These are phyloP conservation scores for Hymenochirus boettgeri DNA, from an alignment of 2,113 vertebrate genomes.

Conservation along the genomic window DNA sequence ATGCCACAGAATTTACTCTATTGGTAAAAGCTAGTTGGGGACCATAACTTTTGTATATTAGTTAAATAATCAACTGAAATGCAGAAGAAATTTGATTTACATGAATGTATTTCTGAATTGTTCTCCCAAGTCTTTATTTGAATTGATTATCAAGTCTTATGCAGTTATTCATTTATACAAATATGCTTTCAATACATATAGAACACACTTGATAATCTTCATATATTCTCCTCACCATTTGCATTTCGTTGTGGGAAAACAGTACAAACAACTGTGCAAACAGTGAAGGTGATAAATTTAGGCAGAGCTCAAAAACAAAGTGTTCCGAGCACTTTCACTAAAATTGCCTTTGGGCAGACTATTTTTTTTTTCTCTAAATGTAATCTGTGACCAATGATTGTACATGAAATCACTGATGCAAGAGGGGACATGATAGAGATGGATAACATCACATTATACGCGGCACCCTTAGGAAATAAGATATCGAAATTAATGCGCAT, in stretches of 20 bases:
- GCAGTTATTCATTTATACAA: not conserved
- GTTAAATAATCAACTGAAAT: too few relatives aligned
- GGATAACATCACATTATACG: slow-evolving; percentile 13
- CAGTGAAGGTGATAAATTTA: slow-evolving; percentile 4
- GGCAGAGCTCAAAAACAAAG: not conserved
- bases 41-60: too few relatives aligned
- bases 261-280: too few relatives aligned
- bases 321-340: not conserved
- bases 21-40: too few relatives aligned
- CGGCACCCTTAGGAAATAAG: slow-evolving; percentile 44
- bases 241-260: not conserved
- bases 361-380: slow-evolving; percentile 11
- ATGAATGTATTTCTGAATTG: not conserved
- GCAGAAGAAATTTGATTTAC: not conserved
- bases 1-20: too few relatives aligned
- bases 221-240: not conserved
- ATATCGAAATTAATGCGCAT: slow-evolving; percentile 40
- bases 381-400: slow-evolving; percentile 20
- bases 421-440: slow-evolving; percentile 21
- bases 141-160: not conserved
- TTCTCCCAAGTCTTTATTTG: not conserved
- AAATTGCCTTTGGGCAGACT: not conserved
- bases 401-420: slow-evolving; percentile 29
- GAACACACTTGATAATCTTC: not conserved
- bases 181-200: not conserved